Percentiles rank a stretch among this genome's conserved stretches.
These are phyloP conservation scores for Perccottus glenii DNA, from an alignment of 2,113 vertebrate species.

Conservation along the genomic window DNA sequence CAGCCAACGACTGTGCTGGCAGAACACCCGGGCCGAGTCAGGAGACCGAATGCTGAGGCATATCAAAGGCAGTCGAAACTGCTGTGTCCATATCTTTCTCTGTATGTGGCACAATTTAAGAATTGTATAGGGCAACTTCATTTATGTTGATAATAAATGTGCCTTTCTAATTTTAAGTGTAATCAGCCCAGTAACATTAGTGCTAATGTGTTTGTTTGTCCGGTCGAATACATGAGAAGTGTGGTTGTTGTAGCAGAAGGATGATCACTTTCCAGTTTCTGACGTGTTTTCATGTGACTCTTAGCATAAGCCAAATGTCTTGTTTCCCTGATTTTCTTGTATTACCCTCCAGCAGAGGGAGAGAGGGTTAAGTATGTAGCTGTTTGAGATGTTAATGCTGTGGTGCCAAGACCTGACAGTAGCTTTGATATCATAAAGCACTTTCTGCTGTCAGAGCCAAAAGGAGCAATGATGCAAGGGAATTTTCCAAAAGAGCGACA, in stretches of 20 bases:
- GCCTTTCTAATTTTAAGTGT: no score
- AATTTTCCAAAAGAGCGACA: constrained; percentile 16
- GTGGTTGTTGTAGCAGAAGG: background rate
- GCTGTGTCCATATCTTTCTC: constrained; percentile 30
- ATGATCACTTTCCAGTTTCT: constrained; percentile 7
- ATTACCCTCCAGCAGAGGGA: constrained; percentile 1
- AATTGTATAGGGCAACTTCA: background rate
- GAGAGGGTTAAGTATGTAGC: constrained; percentile 25
- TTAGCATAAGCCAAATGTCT: constrained; percentile 28
- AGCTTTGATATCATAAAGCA: constrained; percentile 43
- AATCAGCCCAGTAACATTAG: no score
- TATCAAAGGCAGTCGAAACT: constrained; percentile 37
- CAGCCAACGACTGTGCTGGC: constrained; percentile 41
- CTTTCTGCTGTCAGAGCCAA: constrained; percentile 42
- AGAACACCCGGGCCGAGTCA: constrained; percentile 32
- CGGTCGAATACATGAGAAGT: background rate
- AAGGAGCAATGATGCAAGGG: constrained; percentile 5
- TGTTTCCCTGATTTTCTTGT: constrained; percentile 11
- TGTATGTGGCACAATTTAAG: constrained; percentile 9
- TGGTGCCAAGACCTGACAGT: constrained; percentile 35
- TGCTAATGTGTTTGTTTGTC: background rate
- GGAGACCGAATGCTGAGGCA: constrained; percentile 44
- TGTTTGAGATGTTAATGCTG: constrained; percentile 40
- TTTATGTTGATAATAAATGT: no score
- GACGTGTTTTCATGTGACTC: constrained; percentile 48